Percentiles rank a stretch among this genome's conserved stretches.
Evolutionary conservation across 2,797 vertebrate species (phyloP).

Genomic region (Notolabrus celidotus): DNA sequence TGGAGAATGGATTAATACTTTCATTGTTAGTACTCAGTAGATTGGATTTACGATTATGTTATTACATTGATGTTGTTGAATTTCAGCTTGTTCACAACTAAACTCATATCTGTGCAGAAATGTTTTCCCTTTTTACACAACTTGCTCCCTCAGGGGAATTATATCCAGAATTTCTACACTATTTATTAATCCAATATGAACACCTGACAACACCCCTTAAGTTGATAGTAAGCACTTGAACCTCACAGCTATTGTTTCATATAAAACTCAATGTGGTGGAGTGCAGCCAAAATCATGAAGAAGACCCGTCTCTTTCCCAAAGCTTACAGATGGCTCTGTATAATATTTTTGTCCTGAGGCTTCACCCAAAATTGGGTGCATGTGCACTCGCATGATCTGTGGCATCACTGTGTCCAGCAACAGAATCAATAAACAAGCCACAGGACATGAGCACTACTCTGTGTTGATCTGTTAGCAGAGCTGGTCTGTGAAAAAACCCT

Average conservation of each 20-base stretch:
- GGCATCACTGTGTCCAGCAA: slow-evolving; percentile 22
- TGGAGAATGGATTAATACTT: too few relatives aligned
- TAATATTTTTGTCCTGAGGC: slow-evolving; percentile 27
- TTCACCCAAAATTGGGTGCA: slow-evolving; percentile 39
- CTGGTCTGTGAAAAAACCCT: not conserved
- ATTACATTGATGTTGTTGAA: too few relatives aligned
- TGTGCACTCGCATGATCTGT: slow-evolving; percentile 39
- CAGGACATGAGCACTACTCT: slow-evolving; percentile 17
- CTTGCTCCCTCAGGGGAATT: not conserved
- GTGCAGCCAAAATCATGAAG: slow-evolving; percentile 17
- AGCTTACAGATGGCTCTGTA: not conserved
- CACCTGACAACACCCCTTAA: slow-evolving; percentile 9
- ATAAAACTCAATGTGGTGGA: slow-evolving; percentile 22
- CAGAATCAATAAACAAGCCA: slow-evolving; percentile 38
- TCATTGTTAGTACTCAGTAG: too few relatives aligned
- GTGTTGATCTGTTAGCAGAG: slow-evolving; percentile 4
- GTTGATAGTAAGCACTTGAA: slow-evolving; percentile 32
- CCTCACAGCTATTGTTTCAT: slow-evolving; percentile 14
- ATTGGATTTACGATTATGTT: too few relatives aligned
- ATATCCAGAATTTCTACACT: not conserved
- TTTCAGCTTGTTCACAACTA: not conserved
- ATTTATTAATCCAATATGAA: slow-evolving; percentile 13
- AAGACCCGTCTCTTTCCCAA: slow-evolving; percentile 4
- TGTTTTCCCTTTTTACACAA: not conserved
- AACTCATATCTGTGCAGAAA: slow-evolving; percentile 4